Evolutionary conservation across 2,113 vertebrate genomes (phyloP), one percentile per base, ranked within the genome.

Genomic region (Probosciger aterrimus): DNA sequence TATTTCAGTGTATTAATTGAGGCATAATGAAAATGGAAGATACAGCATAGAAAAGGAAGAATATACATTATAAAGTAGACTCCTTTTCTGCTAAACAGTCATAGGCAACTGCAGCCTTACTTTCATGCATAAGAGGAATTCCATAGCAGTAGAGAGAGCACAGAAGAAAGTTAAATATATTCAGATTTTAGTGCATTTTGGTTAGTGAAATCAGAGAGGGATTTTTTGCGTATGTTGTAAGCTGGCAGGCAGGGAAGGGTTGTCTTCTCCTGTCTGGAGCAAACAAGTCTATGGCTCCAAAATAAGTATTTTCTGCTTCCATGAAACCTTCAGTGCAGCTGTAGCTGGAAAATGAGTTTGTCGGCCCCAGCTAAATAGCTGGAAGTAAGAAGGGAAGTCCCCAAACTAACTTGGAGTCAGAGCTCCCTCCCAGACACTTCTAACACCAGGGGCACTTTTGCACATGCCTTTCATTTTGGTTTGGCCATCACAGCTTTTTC

Each of bases 1-100:
- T 96, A 69, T 95, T 87, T 91, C 92, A 89, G 60, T 78, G 37
- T 70, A 92, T 87, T 97, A 97, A 96, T 93, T 95, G 91, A 96
- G 75, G 85, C 88, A 79, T 90, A 91, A 94, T 92, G 81, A 94
- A 96, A 97, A 95, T 86, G 55, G 90, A 95, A 86, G 70, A 87
- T 79, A 77, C 65, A 76, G 76, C 86, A 73, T 12, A 92, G 63
- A 92, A 96, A 71, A 62, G 10, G 50, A 65, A 88, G 14, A 93
- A 67, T 64, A 11, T 20, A 23, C 8, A 7, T n/a, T 62, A 30
- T 59, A 37, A 86, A 82, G 27, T 31, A 74, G 80, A 16, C 31
- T 37, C 1, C 4, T 52, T 39, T 57, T 30, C 78, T 77, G 41
- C 62, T 46, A 50, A 79, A 62, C 6, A 14, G 13, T 65, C 31